phyloP scores from a whole-genome alignment of 2,113 vertebrate species.

The Podarcis raffonei region DNA sequence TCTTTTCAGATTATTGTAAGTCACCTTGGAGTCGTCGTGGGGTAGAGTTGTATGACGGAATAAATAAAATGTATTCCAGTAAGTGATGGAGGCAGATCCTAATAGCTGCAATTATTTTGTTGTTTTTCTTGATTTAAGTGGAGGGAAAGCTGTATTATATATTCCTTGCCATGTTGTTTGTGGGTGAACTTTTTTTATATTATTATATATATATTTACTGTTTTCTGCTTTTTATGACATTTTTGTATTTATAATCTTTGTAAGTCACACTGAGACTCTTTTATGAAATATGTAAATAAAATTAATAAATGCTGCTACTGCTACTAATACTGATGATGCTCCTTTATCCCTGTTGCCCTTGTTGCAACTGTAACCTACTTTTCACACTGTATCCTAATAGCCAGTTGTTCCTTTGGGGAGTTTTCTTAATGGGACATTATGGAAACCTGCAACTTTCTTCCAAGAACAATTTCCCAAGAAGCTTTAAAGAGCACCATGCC shows the following conservation, averaged over 20 bases:
- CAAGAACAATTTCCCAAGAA: neutral
- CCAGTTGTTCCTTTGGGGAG: neutral
- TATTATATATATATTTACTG: too few relatives aligned
- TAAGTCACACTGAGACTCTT: too few relatives aligned
- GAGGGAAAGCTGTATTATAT: neutral
- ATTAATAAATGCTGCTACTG: too few relatives aligned
- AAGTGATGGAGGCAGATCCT: neutral
- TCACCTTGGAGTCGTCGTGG: too few relatives aligned
- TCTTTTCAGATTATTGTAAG: too few relatives aligned
- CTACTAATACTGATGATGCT: too few relatives aligned
- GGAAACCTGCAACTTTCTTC: neutral
- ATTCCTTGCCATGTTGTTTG: too few relatives aligned
- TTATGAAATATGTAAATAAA: too few relatives aligned
- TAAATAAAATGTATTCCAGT: neutral
- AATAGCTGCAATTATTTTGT: neutral
- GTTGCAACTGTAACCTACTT: neutral
- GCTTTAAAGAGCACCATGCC: neutral
- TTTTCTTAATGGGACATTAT: neutral
- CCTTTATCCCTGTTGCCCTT: neutral
- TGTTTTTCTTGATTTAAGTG: neutral
- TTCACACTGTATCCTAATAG: neutral
- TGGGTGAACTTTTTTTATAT: too few relatives aligned
- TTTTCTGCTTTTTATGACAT: too few relatives aligned
- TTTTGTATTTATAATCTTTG: neutral
- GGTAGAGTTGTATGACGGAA: too few relatives aligned